These are phyloP conservation scores for Pipistrellus kuhlii DNA, from an alignment of 2,797 vertebrate genomes.

Conservation along the genomic window DNA sequence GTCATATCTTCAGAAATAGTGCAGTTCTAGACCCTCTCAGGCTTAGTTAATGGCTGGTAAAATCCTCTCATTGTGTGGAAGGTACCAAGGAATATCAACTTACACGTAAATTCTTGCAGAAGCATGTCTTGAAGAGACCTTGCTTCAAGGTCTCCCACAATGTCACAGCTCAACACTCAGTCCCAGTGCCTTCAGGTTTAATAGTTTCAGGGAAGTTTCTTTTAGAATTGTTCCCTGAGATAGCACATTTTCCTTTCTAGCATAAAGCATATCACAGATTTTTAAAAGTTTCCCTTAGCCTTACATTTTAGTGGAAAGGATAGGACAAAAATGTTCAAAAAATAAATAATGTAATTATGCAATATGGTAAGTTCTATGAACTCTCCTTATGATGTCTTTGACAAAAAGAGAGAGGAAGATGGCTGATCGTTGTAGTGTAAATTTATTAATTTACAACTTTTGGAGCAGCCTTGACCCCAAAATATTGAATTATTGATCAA, in stretches of 20 bases:
- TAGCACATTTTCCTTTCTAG: not conserved
- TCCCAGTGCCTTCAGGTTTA: not conserved
- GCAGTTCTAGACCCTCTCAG: not conserved
- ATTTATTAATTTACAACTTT: constrained; percentile 37
- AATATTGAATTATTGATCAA: not conserved
- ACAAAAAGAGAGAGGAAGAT: not conserved
- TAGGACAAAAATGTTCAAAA: not conserved
- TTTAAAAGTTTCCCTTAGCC: not conserved
- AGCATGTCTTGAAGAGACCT: not conserved
- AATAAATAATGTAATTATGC: not conserved
- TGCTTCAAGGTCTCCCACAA: not conserved
- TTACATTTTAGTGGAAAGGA: not conserved
- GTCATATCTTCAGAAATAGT: not conserved
- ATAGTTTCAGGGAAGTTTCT: not conserved
- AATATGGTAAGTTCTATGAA: not conserved
- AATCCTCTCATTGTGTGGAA: not conserved
- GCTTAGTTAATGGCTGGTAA: not conserved
- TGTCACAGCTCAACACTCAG: not conserved
- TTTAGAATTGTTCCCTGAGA: not conserved
- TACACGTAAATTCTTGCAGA: not conserved
- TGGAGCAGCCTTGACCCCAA: not conserved
- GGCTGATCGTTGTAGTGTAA: not conserved
- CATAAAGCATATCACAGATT: not conserved
- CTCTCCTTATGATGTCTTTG: not conserved
- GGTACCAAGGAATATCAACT: not conserved